These are phyloP conservation scores for Brachyptera putata DNA, from an alignment of 2,888 invertebrate species.

Conservation along the genomic window DNA sequence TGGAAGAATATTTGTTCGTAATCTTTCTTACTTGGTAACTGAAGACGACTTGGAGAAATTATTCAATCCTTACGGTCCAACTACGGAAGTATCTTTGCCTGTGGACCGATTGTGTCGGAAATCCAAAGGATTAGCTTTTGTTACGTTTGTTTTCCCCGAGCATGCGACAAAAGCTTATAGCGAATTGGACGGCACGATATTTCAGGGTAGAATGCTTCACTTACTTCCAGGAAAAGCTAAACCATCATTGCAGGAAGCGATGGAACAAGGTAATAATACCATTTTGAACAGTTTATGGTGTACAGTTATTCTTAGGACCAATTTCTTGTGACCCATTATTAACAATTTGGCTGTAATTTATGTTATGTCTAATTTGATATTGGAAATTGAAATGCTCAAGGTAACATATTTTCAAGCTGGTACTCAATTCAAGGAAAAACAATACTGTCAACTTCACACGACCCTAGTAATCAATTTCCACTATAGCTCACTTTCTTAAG, in stretches of 20 bases:
- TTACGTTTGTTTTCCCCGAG: constrained; percentile 92
- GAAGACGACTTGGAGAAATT: constrained; percentile 79
- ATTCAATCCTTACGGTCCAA: constrained; percentile 81
- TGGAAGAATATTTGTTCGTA: constrained; percentile 88
- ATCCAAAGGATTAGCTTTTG: constrained; percentile 87
- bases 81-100: constrained; percentile 85
- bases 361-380: too few relatives aligned
- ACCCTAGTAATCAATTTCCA: too few relatives aligned
- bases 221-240: constrained; percentile 80
- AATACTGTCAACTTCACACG: too few relatives aligned
- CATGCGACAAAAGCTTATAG: constrained; percentile 87
- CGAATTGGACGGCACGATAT: constrained; percentile 83
- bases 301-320: too few relatives aligned
- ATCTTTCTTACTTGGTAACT: constrained; percentile 79
- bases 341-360: too few relatives aligned
- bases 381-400: too few relatives aligned
- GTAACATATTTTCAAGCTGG: too few relatives aligned
- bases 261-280: constrained; percentile 38
- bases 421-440: too few relatives aligned
- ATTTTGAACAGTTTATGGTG: too few relatives aligned
- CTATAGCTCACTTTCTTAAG: too few relatives aligned
- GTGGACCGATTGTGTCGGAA: constrained; percentile 74
- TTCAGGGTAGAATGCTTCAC: constrained; percentile 91
- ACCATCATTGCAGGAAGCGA: constrained; percentile 42
- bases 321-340: too few relatives aligned